Evolutionary conservation across 2,888 invertebrate species (phyloP).

Genomic region (Meiosimyza decipiens): DNA sequence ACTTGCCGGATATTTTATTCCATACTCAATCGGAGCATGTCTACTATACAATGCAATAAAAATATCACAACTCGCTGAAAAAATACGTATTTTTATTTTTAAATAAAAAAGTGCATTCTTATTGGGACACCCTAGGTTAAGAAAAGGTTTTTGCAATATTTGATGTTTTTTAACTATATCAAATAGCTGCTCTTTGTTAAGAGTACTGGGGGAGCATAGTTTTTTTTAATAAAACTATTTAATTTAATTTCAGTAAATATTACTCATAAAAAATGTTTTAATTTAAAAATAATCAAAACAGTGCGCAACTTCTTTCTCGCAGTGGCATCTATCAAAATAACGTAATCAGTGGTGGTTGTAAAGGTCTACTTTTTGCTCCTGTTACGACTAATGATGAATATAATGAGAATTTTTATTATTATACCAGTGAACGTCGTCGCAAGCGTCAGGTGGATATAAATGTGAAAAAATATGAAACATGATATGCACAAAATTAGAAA

Average conservation of each 20-base stretch:
- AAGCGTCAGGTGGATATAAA: conserved; percentile 54
- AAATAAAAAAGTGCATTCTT: too few species aligned
- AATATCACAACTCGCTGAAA: too few species aligned
- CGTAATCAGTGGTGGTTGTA: conserved; percentile 39
- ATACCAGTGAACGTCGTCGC: conserved; percentile 49
- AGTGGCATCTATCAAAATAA: conserved; percentile 48
- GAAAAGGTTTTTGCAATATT: too few species aligned
- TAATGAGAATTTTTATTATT: conserved; percentile 49
- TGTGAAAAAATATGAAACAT: conserved; percentile 55
- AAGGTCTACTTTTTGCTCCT: conserved; percentile 42
- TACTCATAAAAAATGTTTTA: background rate
- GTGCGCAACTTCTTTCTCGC: conserved; percentile 5
- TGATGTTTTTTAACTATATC: too few species aligned
- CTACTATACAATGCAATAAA: too few species aligned
- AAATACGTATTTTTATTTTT: too few species aligned
- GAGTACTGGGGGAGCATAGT: too few species aligned
- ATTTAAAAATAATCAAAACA: background rate
- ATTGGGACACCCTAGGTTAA: too few species aligned
- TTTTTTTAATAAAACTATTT: too few species aligned
- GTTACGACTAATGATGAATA: conserved; percentile 37
- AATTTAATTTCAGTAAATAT: background rate
- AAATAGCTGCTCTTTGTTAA: too few species aligned
- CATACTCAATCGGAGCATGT: too few species aligned
- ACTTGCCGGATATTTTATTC: too few species aligned
- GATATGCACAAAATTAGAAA: background rate